phyloP scores from a whole-genome alignment of 1,140 invertebrate species.

The Drosophila watanabei region DNA sequence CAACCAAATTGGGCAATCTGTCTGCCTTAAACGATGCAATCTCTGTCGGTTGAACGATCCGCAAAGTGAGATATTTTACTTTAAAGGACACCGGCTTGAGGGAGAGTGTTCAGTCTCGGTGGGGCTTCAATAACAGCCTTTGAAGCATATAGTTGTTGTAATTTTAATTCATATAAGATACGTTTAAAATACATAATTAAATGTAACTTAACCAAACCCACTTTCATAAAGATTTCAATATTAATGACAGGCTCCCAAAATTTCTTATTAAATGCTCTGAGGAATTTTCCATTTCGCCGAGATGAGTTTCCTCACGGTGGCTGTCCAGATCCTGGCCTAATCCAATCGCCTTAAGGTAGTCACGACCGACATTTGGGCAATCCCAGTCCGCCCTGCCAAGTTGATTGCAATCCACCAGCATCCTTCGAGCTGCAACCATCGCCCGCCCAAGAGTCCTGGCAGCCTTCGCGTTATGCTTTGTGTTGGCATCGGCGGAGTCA shows the following conservation, averaged over 20 bases:
- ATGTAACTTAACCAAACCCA: not conserved
- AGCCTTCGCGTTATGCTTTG: conserved; percentile 33
- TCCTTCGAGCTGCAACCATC: not conserved
- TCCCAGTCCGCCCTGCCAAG: conserved; percentile 1
- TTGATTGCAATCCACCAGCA: conserved; percentile 32
- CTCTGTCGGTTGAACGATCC: not conserved
- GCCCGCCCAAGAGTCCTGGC: not conserved
- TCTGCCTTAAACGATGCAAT: conserved; percentile 13
- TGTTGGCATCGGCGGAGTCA: conserved; percentile 36
- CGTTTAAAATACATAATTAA: not conserved
- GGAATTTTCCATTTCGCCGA: conserved; percentile 27
- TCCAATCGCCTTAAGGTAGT: conserved; percentile 43
- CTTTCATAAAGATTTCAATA: not conserved
- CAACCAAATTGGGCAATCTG: conserved; percentile 33
- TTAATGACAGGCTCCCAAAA: not conserved
- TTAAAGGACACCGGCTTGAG: not conserved
- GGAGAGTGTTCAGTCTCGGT: not conserved
- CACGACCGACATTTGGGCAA: conserved; percentile 31
- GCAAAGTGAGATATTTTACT: conserved; percentile 10
- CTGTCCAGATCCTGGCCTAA: conserved; percentile 21
- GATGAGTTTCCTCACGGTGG: conserved; percentile 3
- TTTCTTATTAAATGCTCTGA: conserved; percentile 13
- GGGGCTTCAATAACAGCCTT: not conserved
- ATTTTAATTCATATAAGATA: not conserved
- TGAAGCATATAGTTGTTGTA: not conserved